Conservation (phyloP, 2,888 invertebrate species). For the Callyntrura sp. region DNA sequence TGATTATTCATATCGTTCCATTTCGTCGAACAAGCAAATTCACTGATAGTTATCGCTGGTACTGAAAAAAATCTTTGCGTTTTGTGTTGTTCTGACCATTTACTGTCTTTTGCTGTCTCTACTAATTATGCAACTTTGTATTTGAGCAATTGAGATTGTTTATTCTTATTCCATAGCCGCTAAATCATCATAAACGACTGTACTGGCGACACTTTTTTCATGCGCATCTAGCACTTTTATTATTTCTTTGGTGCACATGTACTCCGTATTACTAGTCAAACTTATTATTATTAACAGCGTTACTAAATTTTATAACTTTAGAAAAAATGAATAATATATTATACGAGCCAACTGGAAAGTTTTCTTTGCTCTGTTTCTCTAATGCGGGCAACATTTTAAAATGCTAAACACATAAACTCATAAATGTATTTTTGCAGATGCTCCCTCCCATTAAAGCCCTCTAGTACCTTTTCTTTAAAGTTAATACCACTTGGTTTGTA, state of each 20-base stretch:
- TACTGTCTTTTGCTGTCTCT: too few relatives aligned
- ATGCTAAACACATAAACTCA: background rate
- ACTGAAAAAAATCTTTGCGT: background rate
- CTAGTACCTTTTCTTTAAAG: background rate
- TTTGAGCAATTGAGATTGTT: background rate
- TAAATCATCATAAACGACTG: slow-evolving; percentile 38
- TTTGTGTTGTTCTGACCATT: slow-evolving; percentile 1
- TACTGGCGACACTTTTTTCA: slow-evolving; percentile 64
- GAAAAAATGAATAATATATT: background rate
- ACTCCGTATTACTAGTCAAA: background rate
- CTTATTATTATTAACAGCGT: slow-evolving; percentile 8
- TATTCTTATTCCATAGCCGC: slow-evolving; percentile 8
- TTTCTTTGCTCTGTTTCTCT: background rate
- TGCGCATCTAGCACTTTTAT: slow-evolving; percentile 35
- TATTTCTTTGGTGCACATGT: background rate
- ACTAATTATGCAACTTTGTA: too few relatives aligned
- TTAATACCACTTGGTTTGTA: background rate
- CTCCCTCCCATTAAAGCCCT: background rate
- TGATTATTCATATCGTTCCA: slow-evolving; percentile 30
- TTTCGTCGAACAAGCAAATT: slow-evolving; percentile 3
- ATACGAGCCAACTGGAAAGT: slow-evolving; percentile 26
- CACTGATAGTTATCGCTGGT: too few relatives aligned
- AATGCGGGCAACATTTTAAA: slow-evolving; percentile 22
- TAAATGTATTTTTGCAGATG: slow-evolving; percentile 35
- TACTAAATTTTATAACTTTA: slow-evolving; percentile 20